phyloP scores from a whole-genome alignment of 2,797 vertebrate genomes.

The Sebastes jordani region DNA sequence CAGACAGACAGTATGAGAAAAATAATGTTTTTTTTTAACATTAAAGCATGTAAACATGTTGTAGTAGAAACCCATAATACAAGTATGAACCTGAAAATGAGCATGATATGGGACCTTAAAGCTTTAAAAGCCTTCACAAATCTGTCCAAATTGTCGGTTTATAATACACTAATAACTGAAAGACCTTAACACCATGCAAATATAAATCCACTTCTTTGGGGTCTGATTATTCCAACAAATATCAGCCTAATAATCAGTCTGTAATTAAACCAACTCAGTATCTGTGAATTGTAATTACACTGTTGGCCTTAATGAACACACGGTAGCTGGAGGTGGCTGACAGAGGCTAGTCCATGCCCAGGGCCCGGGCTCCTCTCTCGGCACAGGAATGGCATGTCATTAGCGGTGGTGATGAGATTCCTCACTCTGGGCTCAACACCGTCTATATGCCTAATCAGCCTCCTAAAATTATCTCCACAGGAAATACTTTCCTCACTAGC shows the following conservation, averaged over 20 bases:
- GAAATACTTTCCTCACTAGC: slow-evolving; percentile 72
- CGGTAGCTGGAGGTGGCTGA: slow-evolving; percentile 74
- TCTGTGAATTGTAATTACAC: slow-evolving; percentile 78
- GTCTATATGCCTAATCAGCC: slow-evolving; percentile 77
- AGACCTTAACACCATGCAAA: slow-evolving; percentile 54
- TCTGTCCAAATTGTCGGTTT: slow-evolving; percentile 49
- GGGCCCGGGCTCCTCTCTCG: slow-evolving; percentile 69
- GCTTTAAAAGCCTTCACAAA: slow-evolving; percentile 9
- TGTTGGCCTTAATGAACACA: slow-evolving; percentile 82
- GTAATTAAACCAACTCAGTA: slow-evolving; percentile 77
- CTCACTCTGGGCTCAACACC: slow-evolving; percentile 77
- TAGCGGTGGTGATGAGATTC: slow-evolving; percentile 79
- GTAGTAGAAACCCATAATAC: neutral
- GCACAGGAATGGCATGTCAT: slow-evolving; percentile 80
- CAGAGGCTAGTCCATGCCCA: slow-evolving; percentile 73
- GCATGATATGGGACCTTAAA: neutral
- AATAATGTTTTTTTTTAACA: neutral
- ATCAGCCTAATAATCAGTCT: slow-evolving; percentile 77
- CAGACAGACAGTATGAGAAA: neutral
- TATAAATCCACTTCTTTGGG: slow-evolving; percentile 65
- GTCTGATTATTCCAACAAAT: slow-evolving; percentile 74
- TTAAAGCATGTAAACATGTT: neutral
- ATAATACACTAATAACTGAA: slow-evolving; percentile 47
- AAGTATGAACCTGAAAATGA: too few species aligned
- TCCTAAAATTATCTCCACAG: slow-evolving; percentile 80